A percentile compares a stretch with the other conserved stretches of the same genome.
These are phyloP conservation scores for Chromobotia macracanthus DNA, from an alignment of 2,797 vertebrate species.

Conservation along the genomic window DNA sequence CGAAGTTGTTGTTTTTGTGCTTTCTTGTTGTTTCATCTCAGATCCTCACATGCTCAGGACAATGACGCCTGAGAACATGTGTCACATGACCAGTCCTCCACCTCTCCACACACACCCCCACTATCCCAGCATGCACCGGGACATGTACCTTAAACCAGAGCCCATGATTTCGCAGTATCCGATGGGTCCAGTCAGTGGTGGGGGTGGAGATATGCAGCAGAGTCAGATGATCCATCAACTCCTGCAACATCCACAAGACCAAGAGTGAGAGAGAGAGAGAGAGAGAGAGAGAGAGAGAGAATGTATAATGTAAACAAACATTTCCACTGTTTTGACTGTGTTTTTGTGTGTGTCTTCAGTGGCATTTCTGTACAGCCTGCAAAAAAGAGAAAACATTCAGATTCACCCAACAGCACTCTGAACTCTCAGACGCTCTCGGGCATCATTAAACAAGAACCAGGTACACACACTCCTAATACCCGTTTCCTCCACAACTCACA, in stretches of 20 bases:
- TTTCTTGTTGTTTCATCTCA: too few relatives aligned
- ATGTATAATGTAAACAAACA: too few relatives aligned
- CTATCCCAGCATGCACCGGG: conserved; percentile 89
- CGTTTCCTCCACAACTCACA: too few relatives aligned
- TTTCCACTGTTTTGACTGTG: conserved; percentile 4
- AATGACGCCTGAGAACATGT: conserved; percentile 96
- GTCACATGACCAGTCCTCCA: conserved; percentile 87
- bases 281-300: too few relatives aligned
- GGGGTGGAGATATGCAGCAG: conserved; percentile 87
- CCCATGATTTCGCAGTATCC: conserved; percentile 87
- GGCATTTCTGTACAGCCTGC: conserved; percentile 88
- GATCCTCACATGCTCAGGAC: conserved; percentile 94
- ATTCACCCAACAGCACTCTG: conserved; percentile 92
- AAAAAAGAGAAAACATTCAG: conserved; percentile 98
- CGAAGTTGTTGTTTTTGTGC: too few relatives aligned
- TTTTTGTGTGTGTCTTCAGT: conserved; percentile 49
- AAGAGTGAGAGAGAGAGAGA: conserved; percentile 78
- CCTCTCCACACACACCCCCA: conserved; percentile 81
- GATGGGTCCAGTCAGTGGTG: conserved; percentile 82
- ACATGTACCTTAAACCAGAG: conserved; percentile 95
- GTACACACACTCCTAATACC: conserved; percentile 64
- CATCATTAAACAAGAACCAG: conserved; percentile 98
- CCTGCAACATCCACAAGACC: conserved; percentile 88
- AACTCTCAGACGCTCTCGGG: conserved; percentile 95
- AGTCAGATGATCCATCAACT: conserved; percentile 96